Conservation (phyloP, 2,888 invertebrate species). For the Polydrusus pterygomalis region DNA sequence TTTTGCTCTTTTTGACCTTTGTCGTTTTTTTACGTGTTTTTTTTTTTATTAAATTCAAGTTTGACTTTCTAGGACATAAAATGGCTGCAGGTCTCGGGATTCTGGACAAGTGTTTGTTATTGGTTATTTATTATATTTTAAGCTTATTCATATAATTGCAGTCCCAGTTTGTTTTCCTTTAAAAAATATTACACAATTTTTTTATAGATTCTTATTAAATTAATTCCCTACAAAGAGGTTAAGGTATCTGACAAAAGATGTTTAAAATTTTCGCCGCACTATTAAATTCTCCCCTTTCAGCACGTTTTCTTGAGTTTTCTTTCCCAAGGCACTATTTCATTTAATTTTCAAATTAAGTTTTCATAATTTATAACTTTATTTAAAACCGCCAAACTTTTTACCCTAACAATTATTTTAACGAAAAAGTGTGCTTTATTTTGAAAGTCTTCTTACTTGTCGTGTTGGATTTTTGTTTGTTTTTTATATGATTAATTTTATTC, state of each 20-base stretch:
- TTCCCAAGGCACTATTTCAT: slow-evolving; percentile 25
- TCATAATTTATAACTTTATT: slow-evolving; percentile 24
- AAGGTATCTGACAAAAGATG: not conserved
- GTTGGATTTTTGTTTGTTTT: not conserved
- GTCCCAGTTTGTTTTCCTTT: no score
- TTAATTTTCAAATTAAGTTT: slow-evolving; percentile 27
- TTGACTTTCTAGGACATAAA: not conserved
- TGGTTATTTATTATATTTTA: not conserved
- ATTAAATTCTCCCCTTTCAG: slow-evolving; percentile 11
- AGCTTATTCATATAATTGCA: no score
- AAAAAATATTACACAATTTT: no score
- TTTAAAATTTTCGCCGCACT: not conserved
- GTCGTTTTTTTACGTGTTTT: slow-evolving; percentile 9
- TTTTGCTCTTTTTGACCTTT: slow-evolving; percentile 13
- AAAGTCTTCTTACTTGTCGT: not conserved
- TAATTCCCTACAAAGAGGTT: not conserved
- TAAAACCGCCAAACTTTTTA: not conserved
- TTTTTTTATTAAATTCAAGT: not conserved
- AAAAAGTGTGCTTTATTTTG: not conserved
- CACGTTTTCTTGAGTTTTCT: slow-evolving; percentile 15
- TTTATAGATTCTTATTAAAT: no score
- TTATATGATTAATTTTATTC: not conserved
- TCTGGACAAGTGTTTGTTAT: not conserved
- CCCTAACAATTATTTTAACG: not conserved
- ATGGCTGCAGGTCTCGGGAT: not conserved